phyloP scores from a whole-genome alignment of 1,140 invertebrate genomes.

The Tribolium castaneum region DNA sequence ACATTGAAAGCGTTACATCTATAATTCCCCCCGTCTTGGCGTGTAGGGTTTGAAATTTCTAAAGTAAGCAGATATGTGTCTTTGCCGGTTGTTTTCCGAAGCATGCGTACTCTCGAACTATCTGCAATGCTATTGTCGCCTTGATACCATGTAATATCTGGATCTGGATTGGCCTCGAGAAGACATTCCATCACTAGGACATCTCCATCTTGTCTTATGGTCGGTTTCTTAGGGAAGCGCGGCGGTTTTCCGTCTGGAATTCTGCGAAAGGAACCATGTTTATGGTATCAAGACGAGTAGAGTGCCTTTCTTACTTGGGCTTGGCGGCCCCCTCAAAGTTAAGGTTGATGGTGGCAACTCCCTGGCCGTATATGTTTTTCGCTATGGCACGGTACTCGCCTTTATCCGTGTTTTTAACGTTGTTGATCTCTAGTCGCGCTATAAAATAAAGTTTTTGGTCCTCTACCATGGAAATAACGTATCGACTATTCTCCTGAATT shows the following conservation, averaged over 20 bases:
- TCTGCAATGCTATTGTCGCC: slow-evolving; percentile 85
- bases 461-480: slow-evolving; percentile 81
- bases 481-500: slow-evolving; percentile 81
- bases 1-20: slow-evolving; percentile 98
- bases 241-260: slow-evolving; percentile 95
- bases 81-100: slow-evolving; percentile 84
- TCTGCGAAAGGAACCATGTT: slow-evolving; percentile 68
- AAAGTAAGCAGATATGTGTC: slow-evolving; percentile 91
- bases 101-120: slow-evolving; percentile 87
- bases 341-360: slow-evolving; percentile 93
- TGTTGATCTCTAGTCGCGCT: slow-evolving; percentile 84
- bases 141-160: slow-evolving; percentile 96
- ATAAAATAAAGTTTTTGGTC: slow-evolving; percentile 92
- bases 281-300: slow-evolving; percentile 28
- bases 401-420: slow-evolving; percentile 85
- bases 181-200: slow-evolving; percentile 95
- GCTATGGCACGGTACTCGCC: slow-evolving; percentile 95
- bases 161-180: slow-evolving; percentile 92
- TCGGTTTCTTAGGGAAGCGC: slow-evolving; percentile 96
- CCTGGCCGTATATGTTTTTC: slow-evolving; percentile 92
- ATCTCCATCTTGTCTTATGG: slow-evolving; percentile 95
- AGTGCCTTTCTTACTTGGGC: slow-evolving; percentile 77
- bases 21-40: slow-evolving; percentile 97
- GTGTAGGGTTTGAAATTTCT: slow-evolving; percentile 93
- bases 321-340: slow-evolving; percentile 93